Evolutionary conservation across 2,797 vertebrate species (phyloP).

Genomic region (Discoglossus pictus): DNA sequence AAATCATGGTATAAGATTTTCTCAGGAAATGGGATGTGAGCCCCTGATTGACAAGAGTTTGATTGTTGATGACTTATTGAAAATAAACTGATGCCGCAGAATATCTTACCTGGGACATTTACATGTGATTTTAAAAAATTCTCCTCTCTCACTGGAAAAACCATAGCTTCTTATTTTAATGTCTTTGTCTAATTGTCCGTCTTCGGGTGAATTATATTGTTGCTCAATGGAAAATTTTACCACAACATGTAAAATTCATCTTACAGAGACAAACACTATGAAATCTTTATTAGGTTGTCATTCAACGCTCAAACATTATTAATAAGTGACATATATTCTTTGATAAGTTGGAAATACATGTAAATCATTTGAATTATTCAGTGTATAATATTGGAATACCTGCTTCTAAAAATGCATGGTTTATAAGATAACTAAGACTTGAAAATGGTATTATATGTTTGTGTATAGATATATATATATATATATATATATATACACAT

Average conservation of each 20-base stretch:
- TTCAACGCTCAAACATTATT: conserved; percentile 39
- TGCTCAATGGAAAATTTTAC: not conserved
- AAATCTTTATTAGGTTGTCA: conserved; percentile 46
- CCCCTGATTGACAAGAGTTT: too few relatives aligned
- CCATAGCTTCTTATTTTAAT: conserved; percentile 3
- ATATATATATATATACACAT: too few relatives aligned
- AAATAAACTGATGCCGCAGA: too few relatives aligned
- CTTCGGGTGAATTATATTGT: not conserved
- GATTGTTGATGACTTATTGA: too few relatives aligned
- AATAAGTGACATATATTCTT: conserved; percentile 31
- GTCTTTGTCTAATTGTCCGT: conserved; percentile 7
- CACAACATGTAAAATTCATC: conserved; percentile 26
- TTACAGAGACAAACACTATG: conserved; percentile 16
- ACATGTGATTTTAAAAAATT: too few relatives aligned
- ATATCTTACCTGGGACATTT: too few relatives aligned
- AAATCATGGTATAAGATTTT: too few relatives aligned
- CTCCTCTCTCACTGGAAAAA: too few relatives aligned
- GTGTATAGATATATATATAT: too few relatives aligned
- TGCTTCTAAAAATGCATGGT: conserved; percentile 4
- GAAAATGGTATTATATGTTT: conserved; percentile 16
- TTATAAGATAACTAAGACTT: conserved; percentile 9
- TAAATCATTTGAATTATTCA: conserved; percentile 42
- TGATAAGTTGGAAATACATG: conserved; percentile 51
- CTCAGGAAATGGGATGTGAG: too few relatives aligned
- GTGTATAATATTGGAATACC: conserved; percentile 27